Conservation (phyloP, 2,113 vertebrate species). For the Embiotoca jacksoni region DNA sequence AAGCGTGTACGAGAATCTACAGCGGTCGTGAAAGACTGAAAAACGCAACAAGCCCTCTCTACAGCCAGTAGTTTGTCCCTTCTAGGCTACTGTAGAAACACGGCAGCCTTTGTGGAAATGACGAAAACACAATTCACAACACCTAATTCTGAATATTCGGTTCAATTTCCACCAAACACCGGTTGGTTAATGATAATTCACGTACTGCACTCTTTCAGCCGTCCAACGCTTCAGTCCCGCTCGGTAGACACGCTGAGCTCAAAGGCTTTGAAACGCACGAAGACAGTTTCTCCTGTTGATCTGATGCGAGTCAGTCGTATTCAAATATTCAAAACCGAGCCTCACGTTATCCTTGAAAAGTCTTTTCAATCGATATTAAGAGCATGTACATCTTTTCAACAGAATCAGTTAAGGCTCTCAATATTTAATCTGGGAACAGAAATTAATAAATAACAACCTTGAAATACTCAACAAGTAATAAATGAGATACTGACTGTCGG, state of each 20-base stretch:
- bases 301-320: neutral
- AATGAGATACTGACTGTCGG: neutral
- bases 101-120: too few relatives aligned
- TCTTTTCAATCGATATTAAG: conserved; percentile 25
- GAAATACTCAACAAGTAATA: conserved; percentile 22
- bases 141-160: too few relatives aligned
- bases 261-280: neutral
- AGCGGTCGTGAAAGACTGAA: too few relatives aligned
- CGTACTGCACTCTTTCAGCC: neutral
- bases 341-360: conserved; percentile 27
- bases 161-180: too few relatives aligned
- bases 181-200: too few relatives aligned
- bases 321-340: neutral
- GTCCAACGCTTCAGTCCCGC: neutral
- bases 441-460: neutral
- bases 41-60: too few relatives aligned
- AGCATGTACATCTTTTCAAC: neutral
- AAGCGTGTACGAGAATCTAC: too few relatives aligned
- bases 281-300: neutral
- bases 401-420: conserved; percentile 23
- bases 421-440: neutral
- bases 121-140: too few relatives aligned
- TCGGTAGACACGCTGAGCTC: neutral
- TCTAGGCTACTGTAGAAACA: too few relatives aligned
- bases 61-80: too few relatives aligned